Conservation (phyloP, 2,888 invertebrate genomes). For the Apomyelois bistriatella region DNA sequence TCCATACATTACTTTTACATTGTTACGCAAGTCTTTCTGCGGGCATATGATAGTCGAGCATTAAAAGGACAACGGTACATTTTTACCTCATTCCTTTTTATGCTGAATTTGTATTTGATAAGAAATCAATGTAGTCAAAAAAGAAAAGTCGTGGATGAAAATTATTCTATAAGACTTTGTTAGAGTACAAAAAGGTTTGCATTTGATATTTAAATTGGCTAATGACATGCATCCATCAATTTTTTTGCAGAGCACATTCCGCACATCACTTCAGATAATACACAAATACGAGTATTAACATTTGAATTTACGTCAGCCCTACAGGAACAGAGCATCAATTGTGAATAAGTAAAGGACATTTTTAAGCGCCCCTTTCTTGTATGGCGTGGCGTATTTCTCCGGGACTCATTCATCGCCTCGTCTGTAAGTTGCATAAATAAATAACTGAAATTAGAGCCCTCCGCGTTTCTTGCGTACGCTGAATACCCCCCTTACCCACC, state of each 20-base stretch:
- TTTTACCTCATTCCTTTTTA: too few species aligned
- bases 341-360: constrained; percentile 41
- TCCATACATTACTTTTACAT: constrained; percentile 55
- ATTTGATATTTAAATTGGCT: not conserved
- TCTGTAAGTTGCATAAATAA: constrained; percentile 60
- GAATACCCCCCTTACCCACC: constrained; percentile 38
- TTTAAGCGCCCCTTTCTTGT: constrained; percentile 40
- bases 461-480: constrained; percentile 41
- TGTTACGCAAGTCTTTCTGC: constrained; percentile 46
- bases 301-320: constrained; percentile 19
- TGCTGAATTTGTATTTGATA: too few species aligned
- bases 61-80: constrained; percentile 3
- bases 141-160: too few species aligned
- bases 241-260: not conserved
- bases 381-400: constrained; percentile 43
- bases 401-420: constrained; percentile 43
- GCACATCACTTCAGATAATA: not conserved
- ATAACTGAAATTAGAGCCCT: constrained; percentile 61
- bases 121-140: too few species aligned
- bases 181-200: too few species aligned
- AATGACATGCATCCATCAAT: not conserved
- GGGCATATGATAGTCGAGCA: constrained; percentile 34
- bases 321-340: constrained; percentile 26
- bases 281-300: constrained; percentile 16
- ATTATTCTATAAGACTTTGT: too few species aligned